These are phyloP conservation scores for Eueremaeus valkanovi DNA, from an alignment of 2,888 invertebrate species.

Conservation along the genomic window DNA sequence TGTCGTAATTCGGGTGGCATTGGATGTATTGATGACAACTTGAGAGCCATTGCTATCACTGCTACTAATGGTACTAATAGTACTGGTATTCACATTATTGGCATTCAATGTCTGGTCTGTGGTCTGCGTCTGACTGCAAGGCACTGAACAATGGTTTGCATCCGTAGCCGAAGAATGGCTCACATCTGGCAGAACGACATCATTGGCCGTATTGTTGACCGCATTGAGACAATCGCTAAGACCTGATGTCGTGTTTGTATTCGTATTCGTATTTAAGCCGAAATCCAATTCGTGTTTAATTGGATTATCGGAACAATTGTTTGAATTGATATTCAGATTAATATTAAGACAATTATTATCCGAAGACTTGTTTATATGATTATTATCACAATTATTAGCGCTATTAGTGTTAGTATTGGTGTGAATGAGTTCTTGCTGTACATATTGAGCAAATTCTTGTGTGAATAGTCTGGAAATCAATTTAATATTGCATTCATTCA, in stretches of 20 bases:
- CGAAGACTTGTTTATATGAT: background rate
- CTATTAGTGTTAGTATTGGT: conserved; percentile 4
- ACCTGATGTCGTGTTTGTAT: background rate
- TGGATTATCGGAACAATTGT: no score
- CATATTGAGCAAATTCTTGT: conserved; percentile 14
- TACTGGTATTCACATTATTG: conserved; percentile 7
- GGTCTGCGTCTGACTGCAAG: background rate
- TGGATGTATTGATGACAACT: background rate
- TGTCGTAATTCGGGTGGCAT: background rate
- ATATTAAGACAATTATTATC: background rate
- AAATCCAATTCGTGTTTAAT: background rate
- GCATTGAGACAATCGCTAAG: background rate
- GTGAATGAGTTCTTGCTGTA: conserved; percentile 13
- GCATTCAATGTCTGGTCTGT: background rate
- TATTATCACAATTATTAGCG: conserved; percentile 6
- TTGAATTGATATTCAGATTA: background rate
- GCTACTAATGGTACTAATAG: no score
- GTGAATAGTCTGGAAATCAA: background rate
- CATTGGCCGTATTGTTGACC: background rate
- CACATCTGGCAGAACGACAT: background rate
- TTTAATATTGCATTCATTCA: conserved; percentile 4
- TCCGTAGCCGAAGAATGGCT: background rate
- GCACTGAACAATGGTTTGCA: conserved; percentile 14
- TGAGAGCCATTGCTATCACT: background rate
- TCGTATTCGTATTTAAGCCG: background rate